Evolutionary conservation across 2,797 vertebrate species (phyloP).

Genomic region (Lepilemur ruficaudatus): DNA sequence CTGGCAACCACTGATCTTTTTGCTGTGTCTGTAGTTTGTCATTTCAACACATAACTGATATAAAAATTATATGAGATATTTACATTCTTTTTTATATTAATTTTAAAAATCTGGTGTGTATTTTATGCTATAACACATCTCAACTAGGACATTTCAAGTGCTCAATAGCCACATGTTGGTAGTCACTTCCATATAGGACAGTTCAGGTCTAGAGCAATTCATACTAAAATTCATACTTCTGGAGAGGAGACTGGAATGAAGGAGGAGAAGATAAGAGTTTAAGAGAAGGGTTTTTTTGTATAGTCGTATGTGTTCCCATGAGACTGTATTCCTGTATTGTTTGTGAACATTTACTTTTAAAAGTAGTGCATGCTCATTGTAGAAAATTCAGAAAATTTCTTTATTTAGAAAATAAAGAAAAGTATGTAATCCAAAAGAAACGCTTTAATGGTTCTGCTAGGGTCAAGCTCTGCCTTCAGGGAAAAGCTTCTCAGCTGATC

Average conservation of each 20-base stretch:
- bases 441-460: neutral
- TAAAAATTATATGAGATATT: constrained; percentile 25
- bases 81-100: neutral
- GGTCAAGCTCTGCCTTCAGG: neutral
- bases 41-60: neutral
- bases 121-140: neutral
- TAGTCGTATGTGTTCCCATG: neutral
- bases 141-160: neutral
- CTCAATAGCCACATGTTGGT: neutral
- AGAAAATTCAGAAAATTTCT: constrained; percentile 16
- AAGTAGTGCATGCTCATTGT: neutral
- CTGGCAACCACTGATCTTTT: neutral
- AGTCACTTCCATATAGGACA: neutral
- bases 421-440: neutral
- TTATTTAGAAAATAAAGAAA: constrained; percentile 23
- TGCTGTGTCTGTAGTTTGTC: neutral
- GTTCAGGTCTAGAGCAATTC: neutral
- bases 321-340: neutral
- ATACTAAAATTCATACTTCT: neutral
- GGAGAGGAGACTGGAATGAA: neutral
- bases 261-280: neutral
- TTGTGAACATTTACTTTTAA: constrained; percentile 20
- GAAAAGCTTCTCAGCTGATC: neutral
- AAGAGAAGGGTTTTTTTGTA: neutral
- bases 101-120: neutral